Evolutionary conservation across 2,888 invertebrate genomes (phyloP).

Genomic region (Sclerodermus sp.): DNA sequence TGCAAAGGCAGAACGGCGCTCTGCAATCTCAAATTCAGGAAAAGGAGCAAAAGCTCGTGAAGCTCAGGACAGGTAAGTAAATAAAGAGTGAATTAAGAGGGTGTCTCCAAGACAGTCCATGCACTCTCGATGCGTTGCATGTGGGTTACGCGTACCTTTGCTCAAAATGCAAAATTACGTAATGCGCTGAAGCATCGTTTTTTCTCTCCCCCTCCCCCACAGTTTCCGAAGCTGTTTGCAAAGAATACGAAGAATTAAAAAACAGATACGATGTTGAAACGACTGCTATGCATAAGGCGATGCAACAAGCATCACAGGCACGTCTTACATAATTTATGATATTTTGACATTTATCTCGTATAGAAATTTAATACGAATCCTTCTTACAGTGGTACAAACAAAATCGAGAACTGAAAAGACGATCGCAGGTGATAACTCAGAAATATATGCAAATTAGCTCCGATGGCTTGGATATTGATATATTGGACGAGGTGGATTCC

Average conservation of each 20-base stretch:
- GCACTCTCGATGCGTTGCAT: no score
- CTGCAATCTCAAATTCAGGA: conserved; percentile 66
- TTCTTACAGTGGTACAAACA: conserved; percentile 72
- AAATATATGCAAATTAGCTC: conserved; percentile 63
- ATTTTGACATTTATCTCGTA: no score
- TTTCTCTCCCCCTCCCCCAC: no score
- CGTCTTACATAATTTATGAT: conserved; percentile 2
- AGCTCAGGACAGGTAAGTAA: conserved; percentile 56
- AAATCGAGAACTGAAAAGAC: conserved; percentile 71
- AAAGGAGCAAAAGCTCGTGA: conserved; percentile 66
- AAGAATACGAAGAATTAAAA: conserved; percentile 74
- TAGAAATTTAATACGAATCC: neutral
- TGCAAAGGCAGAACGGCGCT: conserved; percentile 64
- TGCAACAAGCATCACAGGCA: conserved; percentile 65
- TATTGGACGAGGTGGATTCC: conserved; percentile 49
- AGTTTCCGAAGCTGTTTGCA: conserved; percentile 73
- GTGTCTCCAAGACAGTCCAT: no score
- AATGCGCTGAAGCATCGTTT: no score
- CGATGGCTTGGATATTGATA: conserved; percentile 52
- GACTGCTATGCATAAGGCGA: conserved; percentile 73
- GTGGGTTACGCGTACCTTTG: no score
- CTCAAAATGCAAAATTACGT: no score
- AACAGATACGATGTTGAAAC: conserved; percentile 75
- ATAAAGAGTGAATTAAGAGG: neutral
- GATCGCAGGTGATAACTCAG: conserved; percentile 68